phyloP scores from a whole-genome alignment of 30 jellyfish, hydroid and myxozoan genomes.

The Calvadosia cruxmelitensis region DNA sequence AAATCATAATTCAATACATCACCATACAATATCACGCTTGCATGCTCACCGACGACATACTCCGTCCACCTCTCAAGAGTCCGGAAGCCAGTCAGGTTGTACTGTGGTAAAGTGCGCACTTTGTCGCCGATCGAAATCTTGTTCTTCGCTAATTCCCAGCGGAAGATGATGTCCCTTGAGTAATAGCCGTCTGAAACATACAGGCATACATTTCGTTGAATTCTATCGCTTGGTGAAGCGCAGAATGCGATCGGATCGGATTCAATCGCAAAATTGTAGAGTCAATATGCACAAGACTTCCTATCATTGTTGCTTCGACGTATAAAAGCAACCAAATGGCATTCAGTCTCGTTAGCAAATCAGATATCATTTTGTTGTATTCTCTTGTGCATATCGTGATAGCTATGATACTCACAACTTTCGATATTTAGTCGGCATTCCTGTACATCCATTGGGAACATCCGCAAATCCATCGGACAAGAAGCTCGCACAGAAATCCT shows the following conservation, averaged over 20 bases:
- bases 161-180: constrained; percentile 52
- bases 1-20: too few species aligned
- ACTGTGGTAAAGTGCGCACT: constrained; percentile 83
- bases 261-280: too few species aligned
- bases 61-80: constrained; percentile 36
- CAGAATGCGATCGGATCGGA: too few species aligned
- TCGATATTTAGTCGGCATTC: constrained; percentile 68
- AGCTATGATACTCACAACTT: constrained; percentile 63
- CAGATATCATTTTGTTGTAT: too few species aligned
- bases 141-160: constrained; percentile 50
- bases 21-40: neutral
- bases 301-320: too few species aligned
- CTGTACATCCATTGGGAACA: constrained; percentile 93
- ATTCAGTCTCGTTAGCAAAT: too few species aligned
- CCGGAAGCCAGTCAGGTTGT: constrained; percentile 59
- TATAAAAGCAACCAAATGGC: too few species aligned
- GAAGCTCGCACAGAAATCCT: constrained; percentile 93
- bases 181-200: constrained; percentile 59
- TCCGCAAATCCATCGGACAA: constrained; percentile 86
- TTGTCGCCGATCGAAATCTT: constrained; percentile 70
- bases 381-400: too few species aligned
- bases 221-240: too few species aligned
- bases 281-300: too few species aligned
- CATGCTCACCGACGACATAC: constrained; percentile 65
- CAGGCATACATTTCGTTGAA: neutral